Evolutionary conservation across 2,888 invertebrate species (phyloP).

Genomic region (Lasioglossum marginatum): DNA sequence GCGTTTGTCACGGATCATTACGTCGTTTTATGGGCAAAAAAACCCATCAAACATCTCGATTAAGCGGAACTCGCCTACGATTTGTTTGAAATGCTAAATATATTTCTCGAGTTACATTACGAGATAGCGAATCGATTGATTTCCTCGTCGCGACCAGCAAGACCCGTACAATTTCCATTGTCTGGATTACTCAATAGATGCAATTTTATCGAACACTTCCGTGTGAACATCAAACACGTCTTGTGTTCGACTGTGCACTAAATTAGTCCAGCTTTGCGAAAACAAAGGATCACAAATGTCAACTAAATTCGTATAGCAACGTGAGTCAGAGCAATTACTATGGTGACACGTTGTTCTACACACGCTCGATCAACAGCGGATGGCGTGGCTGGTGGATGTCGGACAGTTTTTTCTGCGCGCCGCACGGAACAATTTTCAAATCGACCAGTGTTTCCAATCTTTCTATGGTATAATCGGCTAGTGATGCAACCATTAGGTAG

Average conservation of each 20-base stretch:
- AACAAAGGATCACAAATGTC: constrained; percentile 7
- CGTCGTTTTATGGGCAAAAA: constrained; percentile 34
- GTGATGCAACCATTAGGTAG: constrained; percentile 73
- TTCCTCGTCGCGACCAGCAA: background rate
- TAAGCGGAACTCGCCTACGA: constrained; percentile 22
- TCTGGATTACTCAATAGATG: background rate
- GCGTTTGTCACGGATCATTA: constrained; percentile 54
- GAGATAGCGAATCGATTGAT: background rate
- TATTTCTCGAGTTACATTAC: background rate
- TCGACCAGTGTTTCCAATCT: constrained; percentile 30
- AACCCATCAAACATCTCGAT: constrained; percentile 14
- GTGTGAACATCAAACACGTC: background rate
- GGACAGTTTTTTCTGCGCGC: background rate
- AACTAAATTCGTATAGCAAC: background rate
- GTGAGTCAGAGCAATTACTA: constrained; percentile 30
- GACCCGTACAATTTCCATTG: background rate
- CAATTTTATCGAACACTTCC: background rate
- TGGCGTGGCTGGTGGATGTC: constrained; percentile 5
- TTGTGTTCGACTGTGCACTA: no score
- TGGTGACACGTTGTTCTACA: background rate
- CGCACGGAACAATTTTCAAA: constrained; percentile 17
- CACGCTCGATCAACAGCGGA: background rate
- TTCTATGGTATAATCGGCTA: constrained; percentile 49
- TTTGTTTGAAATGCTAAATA: constrained; percentile 20
- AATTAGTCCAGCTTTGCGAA: no score